phyloP scores from a whole-genome alignment of 2,888 invertebrate species.

The Xestia c-nigrum region DNA sequence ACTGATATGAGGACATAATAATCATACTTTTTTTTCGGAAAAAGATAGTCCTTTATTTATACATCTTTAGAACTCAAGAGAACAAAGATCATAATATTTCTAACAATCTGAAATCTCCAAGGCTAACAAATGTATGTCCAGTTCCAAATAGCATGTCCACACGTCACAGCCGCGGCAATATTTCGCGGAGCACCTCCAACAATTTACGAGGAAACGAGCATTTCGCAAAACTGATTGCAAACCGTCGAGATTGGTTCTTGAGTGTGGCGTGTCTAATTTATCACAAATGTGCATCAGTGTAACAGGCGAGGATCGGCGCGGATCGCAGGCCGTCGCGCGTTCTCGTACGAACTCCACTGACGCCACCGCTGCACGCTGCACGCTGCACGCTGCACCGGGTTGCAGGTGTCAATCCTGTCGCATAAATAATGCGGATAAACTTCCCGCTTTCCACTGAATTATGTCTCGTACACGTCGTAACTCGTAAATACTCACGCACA shows the following conservation, averaged over 20 bases:
- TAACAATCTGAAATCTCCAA: slow-evolving; percentile 13
- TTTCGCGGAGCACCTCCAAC: slow-evolving; percentile 74
- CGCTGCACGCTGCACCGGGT: slow-evolving; percentile 62
- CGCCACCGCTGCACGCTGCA: slow-evolving; percentile 35
- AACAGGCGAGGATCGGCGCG: slow-evolving; percentile 63
- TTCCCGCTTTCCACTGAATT: slow-evolving; percentile 71
- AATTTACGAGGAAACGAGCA: slow-evolving; percentile 82
- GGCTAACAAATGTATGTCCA: slow-evolving; percentile 42
- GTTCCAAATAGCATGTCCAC: slow-evolving; percentile 40
- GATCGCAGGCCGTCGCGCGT: slow-evolving; percentile 38
- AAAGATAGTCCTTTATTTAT: not conserved
- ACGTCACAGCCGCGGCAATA: slow-evolving; percentile 59
- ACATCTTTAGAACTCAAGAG: not conserved
- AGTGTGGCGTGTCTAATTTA: slow-evolving; percentile 85
- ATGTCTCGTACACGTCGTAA: slow-evolving; percentile 58
- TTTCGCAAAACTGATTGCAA: slow-evolving; percentile 87
- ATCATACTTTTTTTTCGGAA: not conserved
- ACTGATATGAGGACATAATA: not conserved
- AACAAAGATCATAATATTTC: slow-evolving; percentile 6
- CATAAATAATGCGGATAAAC: slow-evolving; percentile 75
- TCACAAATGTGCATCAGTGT: slow-evolving; percentile 82
- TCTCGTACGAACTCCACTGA: slow-evolving; percentile 29
- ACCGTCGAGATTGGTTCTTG: slow-evolving; percentile 82
- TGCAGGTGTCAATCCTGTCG: slow-evolving; percentile 77
- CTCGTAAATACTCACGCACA: slow-evolving; percentile 58